phyloP scores from a whole-genome alignment of 2,113 vertebrate species.

The Anas platyrhynchos region DNA sequence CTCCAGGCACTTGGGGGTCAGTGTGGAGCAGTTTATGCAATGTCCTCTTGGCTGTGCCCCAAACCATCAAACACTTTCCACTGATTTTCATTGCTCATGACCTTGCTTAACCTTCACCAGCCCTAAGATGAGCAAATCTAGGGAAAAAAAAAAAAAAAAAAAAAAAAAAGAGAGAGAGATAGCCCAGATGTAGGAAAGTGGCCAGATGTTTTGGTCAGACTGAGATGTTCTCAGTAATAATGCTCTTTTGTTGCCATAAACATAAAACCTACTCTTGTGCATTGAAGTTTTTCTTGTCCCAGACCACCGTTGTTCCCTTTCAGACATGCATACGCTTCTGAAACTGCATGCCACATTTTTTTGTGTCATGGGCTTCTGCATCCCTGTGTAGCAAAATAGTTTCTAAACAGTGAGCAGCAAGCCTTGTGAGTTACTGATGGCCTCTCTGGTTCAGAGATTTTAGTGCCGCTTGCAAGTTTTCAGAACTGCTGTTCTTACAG shows the following conservation, averaged over 20 bases:
- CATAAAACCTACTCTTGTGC: background rate
- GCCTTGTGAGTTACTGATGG: background rate
- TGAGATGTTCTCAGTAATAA: background rate
- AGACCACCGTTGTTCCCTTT: background rate
- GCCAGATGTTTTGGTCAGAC: conserved; percentile 65
- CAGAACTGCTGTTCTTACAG: background rate
- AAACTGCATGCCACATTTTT: background rate
- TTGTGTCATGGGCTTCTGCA: background rate
- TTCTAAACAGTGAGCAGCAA: background rate
- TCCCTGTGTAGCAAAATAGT: background rate
- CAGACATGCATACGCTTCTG: background rate
- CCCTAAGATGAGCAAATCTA: background rate
- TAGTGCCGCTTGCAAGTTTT: background rate
- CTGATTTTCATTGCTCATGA: conserved; percentile 42
- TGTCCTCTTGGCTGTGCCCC: conserved; percentile 56
- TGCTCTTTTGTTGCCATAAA: background rate
- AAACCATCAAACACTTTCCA: conserved; percentile 17
- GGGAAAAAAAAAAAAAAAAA: background rate
- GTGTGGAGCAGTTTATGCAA: conserved; percentile 36
- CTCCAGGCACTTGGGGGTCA: conserved; percentile 60
- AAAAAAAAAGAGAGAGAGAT: background rate
- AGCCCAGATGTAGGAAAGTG: conserved; percentile 36
- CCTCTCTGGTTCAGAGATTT: background rate
- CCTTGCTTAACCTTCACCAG: conserved; percentile 55
- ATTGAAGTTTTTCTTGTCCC: conserved; percentile 17